Evolutionary conservation across 2,113 vertebrate species (phyloP).

Genomic region (Scalopus aquaticus): DNA sequence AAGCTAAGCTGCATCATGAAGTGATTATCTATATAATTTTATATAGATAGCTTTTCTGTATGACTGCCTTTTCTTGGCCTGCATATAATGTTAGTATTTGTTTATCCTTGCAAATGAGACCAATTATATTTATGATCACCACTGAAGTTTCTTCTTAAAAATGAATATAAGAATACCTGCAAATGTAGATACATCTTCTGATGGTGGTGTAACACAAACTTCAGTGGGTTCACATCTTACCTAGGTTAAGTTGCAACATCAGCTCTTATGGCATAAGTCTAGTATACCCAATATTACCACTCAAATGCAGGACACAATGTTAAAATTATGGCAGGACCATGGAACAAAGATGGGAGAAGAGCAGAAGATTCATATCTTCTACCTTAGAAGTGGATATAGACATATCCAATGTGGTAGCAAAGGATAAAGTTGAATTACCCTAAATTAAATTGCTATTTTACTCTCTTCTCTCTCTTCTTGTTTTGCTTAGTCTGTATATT

Average conservation of each 20-base stretch:
- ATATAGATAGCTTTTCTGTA: not conserved
- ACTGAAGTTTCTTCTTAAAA: not conserved
- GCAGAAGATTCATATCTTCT: not conserved
- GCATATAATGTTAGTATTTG: not conserved
- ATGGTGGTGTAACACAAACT: not conserved
- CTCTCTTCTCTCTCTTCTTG: not conserved
- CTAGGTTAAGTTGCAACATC: not conserved
- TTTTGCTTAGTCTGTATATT: not conserved
- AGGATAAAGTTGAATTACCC: not conserved
- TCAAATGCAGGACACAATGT: not conserved
- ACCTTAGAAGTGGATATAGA: not conserved
- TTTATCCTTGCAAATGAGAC: constrained; percentile 16
- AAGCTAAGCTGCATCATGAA: not conserved
- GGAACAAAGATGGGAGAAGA: not conserved
- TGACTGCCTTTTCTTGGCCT: not conserved
- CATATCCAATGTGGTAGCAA: not conserved
- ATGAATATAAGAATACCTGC: not conserved
- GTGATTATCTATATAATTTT: not conserved
- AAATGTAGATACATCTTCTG: not conserved
- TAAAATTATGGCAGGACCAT: not conserved
- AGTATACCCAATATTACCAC: not conserved
- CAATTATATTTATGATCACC: constrained; percentile 11
- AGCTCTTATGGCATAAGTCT: not conserved
- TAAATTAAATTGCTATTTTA: not conserved
- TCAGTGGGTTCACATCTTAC: not conserved